These are phyloP conservation scores for Tethea ocularis DNA, from an alignment of 2,888 invertebrate genomes.

Conservation along the genomic window DNA sequence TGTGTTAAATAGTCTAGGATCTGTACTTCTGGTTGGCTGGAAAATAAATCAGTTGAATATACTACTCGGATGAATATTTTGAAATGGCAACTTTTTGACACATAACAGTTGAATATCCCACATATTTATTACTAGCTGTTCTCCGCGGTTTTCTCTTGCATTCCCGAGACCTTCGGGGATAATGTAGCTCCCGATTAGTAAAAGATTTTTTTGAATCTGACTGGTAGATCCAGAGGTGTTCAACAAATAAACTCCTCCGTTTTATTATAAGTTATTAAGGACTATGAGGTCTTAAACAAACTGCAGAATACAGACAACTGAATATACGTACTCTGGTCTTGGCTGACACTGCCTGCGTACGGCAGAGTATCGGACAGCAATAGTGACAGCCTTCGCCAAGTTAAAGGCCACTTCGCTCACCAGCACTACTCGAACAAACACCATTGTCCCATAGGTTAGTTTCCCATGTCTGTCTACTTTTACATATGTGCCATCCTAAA, in stretches of 20 bases:
- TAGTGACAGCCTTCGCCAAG: slow-evolving; percentile 92
- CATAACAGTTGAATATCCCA: no score
- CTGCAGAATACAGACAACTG: background rate
- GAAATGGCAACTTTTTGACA: no score
- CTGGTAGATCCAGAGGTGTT: no score
- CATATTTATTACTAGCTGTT: no score
- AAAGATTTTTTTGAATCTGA: no score
- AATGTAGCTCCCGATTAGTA: no score
- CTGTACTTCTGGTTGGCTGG: slow-evolving; percentile 91
- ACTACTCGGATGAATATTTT: no score
- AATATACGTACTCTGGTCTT: slow-evolving; percentile 85
- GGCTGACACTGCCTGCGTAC: slow-evolving; percentile 94
- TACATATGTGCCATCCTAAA: slow-evolving; percentile 92
- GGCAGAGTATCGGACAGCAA: slow-evolving; percentile 95
- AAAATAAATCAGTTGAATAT: slow-evolving; percentile 18
- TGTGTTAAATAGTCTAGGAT: slow-evolving; percentile 96
- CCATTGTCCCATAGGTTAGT: slow-evolving; percentile 93
- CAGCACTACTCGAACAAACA: slow-evolving; percentile 93
- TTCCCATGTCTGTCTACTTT: slow-evolving; percentile 89
- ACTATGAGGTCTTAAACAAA: background rate
- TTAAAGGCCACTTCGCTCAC: slow-evolving; percentile 89
- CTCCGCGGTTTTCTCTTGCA: no score
- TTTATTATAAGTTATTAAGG: no score
- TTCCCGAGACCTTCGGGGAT: no score
- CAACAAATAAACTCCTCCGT: no score